Base-by-base conservation (phyloP, 2,113 vertebrate genomes). In the Halichoeres trimaculatus region DNA sequence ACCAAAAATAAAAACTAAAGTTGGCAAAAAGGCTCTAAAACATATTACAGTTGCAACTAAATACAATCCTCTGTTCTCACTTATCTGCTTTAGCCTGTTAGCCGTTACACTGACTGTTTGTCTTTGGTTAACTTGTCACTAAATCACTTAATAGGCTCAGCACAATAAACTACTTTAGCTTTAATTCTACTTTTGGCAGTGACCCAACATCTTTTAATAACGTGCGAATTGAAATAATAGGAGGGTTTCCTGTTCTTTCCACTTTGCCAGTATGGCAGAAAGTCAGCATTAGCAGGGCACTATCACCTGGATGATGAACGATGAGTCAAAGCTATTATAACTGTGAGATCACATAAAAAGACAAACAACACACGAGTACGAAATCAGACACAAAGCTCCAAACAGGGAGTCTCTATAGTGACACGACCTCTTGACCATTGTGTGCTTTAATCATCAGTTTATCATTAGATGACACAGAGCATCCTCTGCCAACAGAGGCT, bases 401-500 rank as follows among this genome's bases (percentile, higher is more conserved):
- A 2, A 70, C 60, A 63, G 43, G 0, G 22, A 16, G 23, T 30
- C 54, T 13, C 23, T 17, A 71, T 26, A 47, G 67, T 57, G n/a
- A 55, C 63, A 41, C 30, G 4, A 45, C 24, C 3, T 17, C 17
- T 6, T 2, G 51, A 60, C 60, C 45, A 23, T 7, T 36, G 30
- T 57, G n/a, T 71, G 58, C 64, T 36, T 12, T 73, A 30, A 81
- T 56, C 52, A 51, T 62, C 47, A 66, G 45, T 73, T 30, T 19
- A 64, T 53, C 76, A 74, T 65, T 80, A 69, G 55, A 63, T 66
- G 56, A 79, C 57, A 66, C 59, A 14, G 24, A 63, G 65, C 53
- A 62, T 66, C 63, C 51, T 36, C 58, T 65, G 81, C 83, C 76
- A 84, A 50, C 63, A 22, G 81, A 68, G 77, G 61, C 78, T 86